Percentiles rank a stretch among this genome's conserved stretches.
phyloP scores from a whole-genome alignment of 2,113 vertebrate species.

The Oncorhynchus keta region DNA sequence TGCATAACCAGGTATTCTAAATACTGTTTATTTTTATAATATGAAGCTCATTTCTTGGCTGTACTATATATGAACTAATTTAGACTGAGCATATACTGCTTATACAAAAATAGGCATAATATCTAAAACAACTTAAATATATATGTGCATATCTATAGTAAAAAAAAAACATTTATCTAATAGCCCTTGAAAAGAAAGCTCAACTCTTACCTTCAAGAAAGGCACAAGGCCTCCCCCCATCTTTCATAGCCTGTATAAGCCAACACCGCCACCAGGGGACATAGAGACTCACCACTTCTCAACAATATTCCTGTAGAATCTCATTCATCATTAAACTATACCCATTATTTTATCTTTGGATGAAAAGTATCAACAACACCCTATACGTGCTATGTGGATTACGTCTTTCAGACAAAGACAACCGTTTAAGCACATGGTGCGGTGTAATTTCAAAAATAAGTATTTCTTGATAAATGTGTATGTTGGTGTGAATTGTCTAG shows the following conservation, averaged over 20 bases:
- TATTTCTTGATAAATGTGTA: not conserved
- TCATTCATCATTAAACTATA: not conserved
- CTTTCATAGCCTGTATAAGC: not conserved
- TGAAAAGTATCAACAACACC: not conserved
- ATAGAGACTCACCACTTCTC: not conserved
- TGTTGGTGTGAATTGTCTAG: not conserved
- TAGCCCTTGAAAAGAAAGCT: slow-evolving; percentile 15
- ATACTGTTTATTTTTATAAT: not conserved
- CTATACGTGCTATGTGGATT: not conserved
- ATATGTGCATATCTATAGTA: not conserved
- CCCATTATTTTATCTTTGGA: slow-evolving; percentile 20
- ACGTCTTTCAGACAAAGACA: slow-evolving; percentile 50
- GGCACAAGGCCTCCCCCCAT: not conserved
- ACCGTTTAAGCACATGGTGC: slow-evolving; percentile 59
- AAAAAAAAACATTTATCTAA: slow-evolving; percentile 4
- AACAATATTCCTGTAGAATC: not conserved
- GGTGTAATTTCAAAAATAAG: not conserved
- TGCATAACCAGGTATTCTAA: not conserved
- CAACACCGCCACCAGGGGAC: not conserved
- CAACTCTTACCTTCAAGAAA: slow-evolving; percentile 7
- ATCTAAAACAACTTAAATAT: slow-evolving; percentile 4
- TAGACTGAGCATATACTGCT: not conserved
- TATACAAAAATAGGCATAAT: slow-evolving; percentile 29
- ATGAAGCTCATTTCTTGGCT: not conserved
- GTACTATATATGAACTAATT: not conserved